Evolutionary conservation across 2,888 invertebrate species (phyloP), one percentile per base, ranked within the genome.

Genomic region (Nomada ferruginata): DNA sequence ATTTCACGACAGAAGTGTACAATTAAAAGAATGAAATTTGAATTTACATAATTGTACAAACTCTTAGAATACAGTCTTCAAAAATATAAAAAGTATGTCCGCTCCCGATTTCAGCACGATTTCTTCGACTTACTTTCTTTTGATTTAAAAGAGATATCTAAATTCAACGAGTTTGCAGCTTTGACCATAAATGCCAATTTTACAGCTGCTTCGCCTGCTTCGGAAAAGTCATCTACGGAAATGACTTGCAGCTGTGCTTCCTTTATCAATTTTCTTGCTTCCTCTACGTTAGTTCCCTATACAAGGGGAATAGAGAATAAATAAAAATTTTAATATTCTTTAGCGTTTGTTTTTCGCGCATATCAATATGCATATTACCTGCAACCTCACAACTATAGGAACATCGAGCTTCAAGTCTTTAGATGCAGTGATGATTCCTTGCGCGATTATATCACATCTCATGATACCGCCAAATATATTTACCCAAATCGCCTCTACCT

Each of bases 231-330:
- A 4, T 91, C 88, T 10, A 88, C 87, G 1, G 89, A 80, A 47
- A 91, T 86, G 47, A 91, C 86, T 75, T 89, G 89, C 13, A 90
- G 72, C 42, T 89, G 85, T 10, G 91, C 83, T 0, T 89, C 83
- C 0, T 42, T 20, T 75, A 91, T 89, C 23, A 91, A 42, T 23
- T 83, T 60, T 61, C 76, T 87, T 20, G 88, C 91, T 72, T 87
- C 69, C 0, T 87, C 79, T 79, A 97, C 97, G 91, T 96, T 96
- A 18, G 97, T 97, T 84, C 97, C 97, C 97, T 95, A 91, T 13
- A 88, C 36, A 60, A 52, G 7, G 13, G 29, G 0, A 11, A 42
- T 52, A 26, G n/a, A 2, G 23, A 42, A 29, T 11, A 26, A 44
- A 60, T n/a, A 52, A 42, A 50, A 47, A 11, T 50, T 55, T 0